Base-by-base conservation (phyloP, 1,140 invertebrate species). In the Diabrotica virgifera region DNA sequence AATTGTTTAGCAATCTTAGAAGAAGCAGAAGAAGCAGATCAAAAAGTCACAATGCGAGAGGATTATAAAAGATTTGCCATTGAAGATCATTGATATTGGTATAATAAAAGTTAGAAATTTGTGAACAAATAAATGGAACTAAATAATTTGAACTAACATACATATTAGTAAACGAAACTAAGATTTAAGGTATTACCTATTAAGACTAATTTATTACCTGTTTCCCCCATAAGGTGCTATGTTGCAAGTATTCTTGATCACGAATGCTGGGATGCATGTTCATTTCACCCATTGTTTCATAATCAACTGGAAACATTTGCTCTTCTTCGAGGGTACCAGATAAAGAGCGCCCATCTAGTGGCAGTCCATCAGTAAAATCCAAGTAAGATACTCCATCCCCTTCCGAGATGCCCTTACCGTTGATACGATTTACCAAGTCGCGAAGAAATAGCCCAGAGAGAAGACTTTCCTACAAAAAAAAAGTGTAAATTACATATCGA, bases 171-270 rank as follows among this genome's bases (percentile, higher is more conserved):
- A n/a, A n/a, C n/a, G n/a, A n/a, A n/a, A n/a, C n/a, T n/a, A n/a
- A n/a, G n/a, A n/a, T n/a, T n/a, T n/a, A n/a, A n/a, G n/a, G n/a
- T n/a, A n/a, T n/a, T n/a, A n/a, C n/a, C n/a, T n/a, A n/a, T n/a
- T n/a, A n/a, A n/a, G n/a, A n/a, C n/a, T n/a, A 24, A 24, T 24
- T 24, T 24, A 35, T 36, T 36, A 62, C 60, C 72, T 95, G 91
- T 75, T 92, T 76, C 7, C 93, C 91, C 86, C 89, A 95, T 2
- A 97, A 80, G 4, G 89, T 89, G 76, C 91, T 95, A 75, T 97
- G 94, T 72, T 93, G 89, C 62, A 96, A 72, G 74, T 93, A 95
- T 74, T 98, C 95, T 69, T 94, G 90, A 78, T 97, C 94, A 10
- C 95, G 82, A 50, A 94, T 82, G 67, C 90, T 89, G 2, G 90